Evolutionary conservation across 2,888 invertebrate species (phyloP), one percentile per base, ranked within the genome.

Genomic region (Acrocera orbiculus): DNA sequence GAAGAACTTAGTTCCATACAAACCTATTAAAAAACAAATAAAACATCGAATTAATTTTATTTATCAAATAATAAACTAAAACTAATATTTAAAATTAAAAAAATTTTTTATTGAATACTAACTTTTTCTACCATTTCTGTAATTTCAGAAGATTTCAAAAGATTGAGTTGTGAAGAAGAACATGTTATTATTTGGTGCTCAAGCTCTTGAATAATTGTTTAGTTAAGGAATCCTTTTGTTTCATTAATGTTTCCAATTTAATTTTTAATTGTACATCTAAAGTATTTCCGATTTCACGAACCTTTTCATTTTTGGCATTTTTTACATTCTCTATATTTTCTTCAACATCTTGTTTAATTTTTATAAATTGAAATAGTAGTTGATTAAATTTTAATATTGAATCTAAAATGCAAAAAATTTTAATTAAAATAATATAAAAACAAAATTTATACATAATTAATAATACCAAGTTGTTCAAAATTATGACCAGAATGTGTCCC

Each of bases 211-310:
- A 90, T 62, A 33, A 90, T 54, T 46, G 82, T 52, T 85, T 77
- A 1, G 81, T 82, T 37, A 90, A 61, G 28, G 77, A 72, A 54
- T 81, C 82, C 55, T 85, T 85, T 54, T 85, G 83, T 3, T 77
- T 79, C 80, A 89, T 85, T 32, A 90, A 63, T 1, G 83, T 85
- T 16, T 86, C 65, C 16, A 90, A 64, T 59, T 90, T 90, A 6
- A 78, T 76, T 56, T 90, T 90, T 27, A 90, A 64, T 42, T 89
- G 86, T 0, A 86, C 79, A n/a, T n/a, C n/a, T n/a, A n/a, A n/a
- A n/a, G n/a, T n/a, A n/a, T n/a, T n/a, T 62, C 92, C 90, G 30
- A 92, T 89, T 62, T 92, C 90, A 14, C 87, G 70, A 0, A 90
- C 89, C 41, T 86, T 69, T 55, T 90, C 87, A 52, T 90, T 90